Conservation (phyloP, 64 coral and sea anemone genomes). For the Dendrophyllia cribrosa region DNA sequence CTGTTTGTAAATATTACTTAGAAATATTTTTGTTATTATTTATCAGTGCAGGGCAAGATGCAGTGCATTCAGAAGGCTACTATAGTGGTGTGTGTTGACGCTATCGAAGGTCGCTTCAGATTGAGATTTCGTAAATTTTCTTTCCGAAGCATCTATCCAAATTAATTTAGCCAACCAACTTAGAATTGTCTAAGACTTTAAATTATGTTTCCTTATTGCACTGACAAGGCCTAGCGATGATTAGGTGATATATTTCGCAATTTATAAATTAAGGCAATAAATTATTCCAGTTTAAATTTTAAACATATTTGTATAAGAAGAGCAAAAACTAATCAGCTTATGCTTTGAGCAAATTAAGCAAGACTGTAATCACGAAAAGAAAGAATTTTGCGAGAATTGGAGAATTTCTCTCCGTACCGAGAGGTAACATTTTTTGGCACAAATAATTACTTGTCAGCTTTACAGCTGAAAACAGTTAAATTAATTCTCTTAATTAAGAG, state of each 20-base stretch:
- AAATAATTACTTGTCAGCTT: not conserved
- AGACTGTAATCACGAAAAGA: not conserved
- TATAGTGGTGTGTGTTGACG: conserved; percentile 24
- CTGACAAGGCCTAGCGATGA: not conserved
- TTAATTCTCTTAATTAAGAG: conserved; percentile 1
- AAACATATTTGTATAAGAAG: conserved; percentile 27
- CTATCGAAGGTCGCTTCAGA: conserved; percentile 29
- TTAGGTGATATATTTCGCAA: conserved; percentile 11
- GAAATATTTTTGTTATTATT: conserved; percentile 92
- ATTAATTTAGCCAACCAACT: conserved; percentile 9
- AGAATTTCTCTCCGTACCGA: not conserved
- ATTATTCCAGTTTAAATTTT: conserved; percentile 20
- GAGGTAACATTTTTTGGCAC: conserved; percentile 15
- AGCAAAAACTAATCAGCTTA: not conserved
- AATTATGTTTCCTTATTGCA: conserved; percentile 14
- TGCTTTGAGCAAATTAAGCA: too few relatives aligned
- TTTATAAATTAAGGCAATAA: not conserved
- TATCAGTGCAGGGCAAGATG: conserved; percentile 41
- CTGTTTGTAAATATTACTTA: conserved; percentile 90
- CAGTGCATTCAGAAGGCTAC: conserved; percentile 21
- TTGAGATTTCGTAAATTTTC: conserved; percentile 23
- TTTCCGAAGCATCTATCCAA: not conserved
- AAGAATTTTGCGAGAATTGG: not conserved
- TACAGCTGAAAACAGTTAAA: not conserved
- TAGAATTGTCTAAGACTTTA: not conserved